Percentiles rank a stretch among this genome's conserved stretches.
phyloP scores from a whole-genome alignment of 2,888 invertebrate genomes.

The Dryocosmus kuriphilus region DNA sequence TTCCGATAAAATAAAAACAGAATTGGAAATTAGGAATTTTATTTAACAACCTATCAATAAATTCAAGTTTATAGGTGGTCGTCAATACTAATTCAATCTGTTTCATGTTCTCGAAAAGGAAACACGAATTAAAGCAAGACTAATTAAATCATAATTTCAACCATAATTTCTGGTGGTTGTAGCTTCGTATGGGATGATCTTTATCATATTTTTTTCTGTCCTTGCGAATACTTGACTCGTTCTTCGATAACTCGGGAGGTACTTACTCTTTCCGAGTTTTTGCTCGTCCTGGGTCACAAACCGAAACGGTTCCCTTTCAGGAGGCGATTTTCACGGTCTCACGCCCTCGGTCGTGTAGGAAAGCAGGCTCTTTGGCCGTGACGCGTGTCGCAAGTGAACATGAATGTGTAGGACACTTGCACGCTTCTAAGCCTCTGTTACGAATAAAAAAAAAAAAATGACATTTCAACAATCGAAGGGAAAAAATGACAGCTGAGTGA shows the following conservation, averaged over 20 bases:
- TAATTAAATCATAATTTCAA: not conserved
- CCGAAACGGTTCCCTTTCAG: conserved; percentile 10
- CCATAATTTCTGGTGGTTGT: too few relatives aligned
- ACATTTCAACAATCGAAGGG: not conserved
- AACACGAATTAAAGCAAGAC: not conserved
- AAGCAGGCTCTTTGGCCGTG: not conserved
- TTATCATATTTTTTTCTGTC: not conserved
- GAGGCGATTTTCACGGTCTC: conserved; percentile 13
- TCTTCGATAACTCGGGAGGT: not conserved
- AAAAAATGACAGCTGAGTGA: not conserved
- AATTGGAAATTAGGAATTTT: not conserved
- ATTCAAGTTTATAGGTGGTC: not conserved
- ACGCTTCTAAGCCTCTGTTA: not conserved
- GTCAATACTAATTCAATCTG: not conserved
- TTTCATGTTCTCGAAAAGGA: not conserved
- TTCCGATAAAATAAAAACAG: not conserved
- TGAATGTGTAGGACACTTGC: not conserved
- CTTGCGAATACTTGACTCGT: not conserved
- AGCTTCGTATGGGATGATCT: not conserved
- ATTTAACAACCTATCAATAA: not conserved
- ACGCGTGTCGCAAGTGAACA: conserved; percentile 28
- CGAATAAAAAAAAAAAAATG: not conserved
- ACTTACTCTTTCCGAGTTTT: not conserved
- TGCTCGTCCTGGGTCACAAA: not conserved
- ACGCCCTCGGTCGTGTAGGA: not conserved